These are phyloP conservation scores for Cyphomyrmex costatus DNA, from an alignment of 1,140 invertebrate species.

Conservation along the genomic window DNA sequence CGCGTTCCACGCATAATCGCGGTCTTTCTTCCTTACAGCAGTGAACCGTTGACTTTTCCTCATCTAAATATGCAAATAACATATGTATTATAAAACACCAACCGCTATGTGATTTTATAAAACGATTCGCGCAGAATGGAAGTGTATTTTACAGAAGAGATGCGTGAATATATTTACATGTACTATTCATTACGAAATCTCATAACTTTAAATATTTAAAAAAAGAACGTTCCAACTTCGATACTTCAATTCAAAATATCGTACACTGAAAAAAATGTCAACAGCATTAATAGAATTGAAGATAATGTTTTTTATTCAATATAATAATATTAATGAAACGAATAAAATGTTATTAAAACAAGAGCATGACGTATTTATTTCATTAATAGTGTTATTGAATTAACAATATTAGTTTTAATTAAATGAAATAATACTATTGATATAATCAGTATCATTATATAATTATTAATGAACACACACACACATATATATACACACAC, in stretches of 20 bases:
- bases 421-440: too few species aligned
- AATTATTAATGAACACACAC: too few species aligned
- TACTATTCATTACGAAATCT: not conserved
- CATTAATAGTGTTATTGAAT: too few species aligned
- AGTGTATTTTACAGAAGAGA: not conserved
- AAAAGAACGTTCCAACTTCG: not conserved
- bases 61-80: conserved; percentile 21
- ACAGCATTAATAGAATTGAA: too few species aligned
- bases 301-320: too few species aligned
- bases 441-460: too few species aligned
- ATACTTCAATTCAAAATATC: not conserved
- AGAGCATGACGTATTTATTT: too few species aligned
- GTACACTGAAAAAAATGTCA: too few species aligned
- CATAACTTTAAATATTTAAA: not conserved
- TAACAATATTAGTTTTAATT: too few species aligned
- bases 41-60: conserved; percentile 6
- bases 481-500: too few species aligned
- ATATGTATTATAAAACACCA: conserved; percentile 9
- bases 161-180: not conserved
- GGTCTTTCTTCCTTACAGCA: not conserved
- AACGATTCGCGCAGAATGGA: not conserved
- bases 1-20: not conserved
- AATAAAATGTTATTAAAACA: too few species aligned
- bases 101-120: not conserved
- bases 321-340: too few species aligned